Percentiles rank a stretch among this genome's conserved stretches.
Evolutionary conservation across 1,140 invertebrate genomes (phyloP).

Genomic region (Thaumetopoea pityocampa): DNA sequence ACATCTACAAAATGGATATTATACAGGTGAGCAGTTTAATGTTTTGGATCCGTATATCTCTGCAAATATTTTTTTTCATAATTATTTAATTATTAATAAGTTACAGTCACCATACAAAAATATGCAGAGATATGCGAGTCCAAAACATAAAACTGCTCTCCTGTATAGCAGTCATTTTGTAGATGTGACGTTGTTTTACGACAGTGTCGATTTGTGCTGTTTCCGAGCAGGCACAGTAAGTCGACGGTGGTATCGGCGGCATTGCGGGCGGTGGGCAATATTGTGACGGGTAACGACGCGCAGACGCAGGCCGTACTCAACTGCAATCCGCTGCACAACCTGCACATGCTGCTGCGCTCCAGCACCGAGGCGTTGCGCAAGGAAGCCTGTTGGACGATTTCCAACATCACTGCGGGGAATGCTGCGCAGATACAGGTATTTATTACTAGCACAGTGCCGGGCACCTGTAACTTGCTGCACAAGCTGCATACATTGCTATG

Average conservation of each 20-base stretch:
- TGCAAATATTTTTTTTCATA: too few species aligned
- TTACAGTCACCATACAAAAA: too few species aligned
- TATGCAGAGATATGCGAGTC: too few species aligned
- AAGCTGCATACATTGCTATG: background rate
- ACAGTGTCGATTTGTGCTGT: too few species aligned
- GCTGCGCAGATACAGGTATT: constrained; percentile 81
- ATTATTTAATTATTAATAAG: too few species aligned
- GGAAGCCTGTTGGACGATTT: constrained; percentile 99
- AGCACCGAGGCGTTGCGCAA: constrained; percentile 93
- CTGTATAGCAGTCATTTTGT: too few species aligned
- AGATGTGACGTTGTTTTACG: too few species aligned
- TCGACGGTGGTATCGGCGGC: constrained; percentile 96
- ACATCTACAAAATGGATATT: too few species aligned
- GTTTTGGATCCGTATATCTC: too few species aligned
- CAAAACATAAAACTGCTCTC: too few species aligned
- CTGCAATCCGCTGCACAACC: constrained; percentile 91
- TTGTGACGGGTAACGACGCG: constrained; percentile 97
- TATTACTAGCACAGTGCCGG: background rate
- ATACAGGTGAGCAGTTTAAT: too few species aligned
- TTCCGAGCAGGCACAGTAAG: constrained; percentile 85
- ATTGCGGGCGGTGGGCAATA: constrained; percentile 96
- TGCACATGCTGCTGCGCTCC: constrained; percentile 88
- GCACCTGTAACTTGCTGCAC: background rate
- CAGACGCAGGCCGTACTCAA: constrained; percentile 97
- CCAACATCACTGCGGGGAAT: constrained; percentile 98